Conservation (phyloP, 2,888 invertebrate genomes). For the Dorcus parallelipipedus region DNA sequence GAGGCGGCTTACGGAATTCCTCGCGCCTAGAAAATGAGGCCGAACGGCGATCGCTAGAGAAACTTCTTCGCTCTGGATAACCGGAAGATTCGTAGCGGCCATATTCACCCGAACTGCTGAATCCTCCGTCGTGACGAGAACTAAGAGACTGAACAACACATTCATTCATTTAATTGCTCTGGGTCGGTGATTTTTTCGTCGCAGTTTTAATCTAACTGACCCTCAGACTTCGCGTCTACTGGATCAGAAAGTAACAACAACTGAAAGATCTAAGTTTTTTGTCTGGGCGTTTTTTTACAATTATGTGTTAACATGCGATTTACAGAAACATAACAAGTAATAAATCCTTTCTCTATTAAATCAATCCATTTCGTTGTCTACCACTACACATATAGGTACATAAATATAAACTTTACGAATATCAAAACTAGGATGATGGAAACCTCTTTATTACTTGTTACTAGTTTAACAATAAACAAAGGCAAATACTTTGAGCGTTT, state of each 20-base stretch:
- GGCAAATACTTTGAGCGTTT: too few species aligned
- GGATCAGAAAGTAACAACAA: constrained; percentile 9
- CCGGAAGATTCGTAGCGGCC: constrained; percentile 58
- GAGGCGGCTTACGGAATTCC: constrained; percentile 45
- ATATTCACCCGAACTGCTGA: constrained; percentile 56
- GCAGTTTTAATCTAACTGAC: constrained; percentile 5
- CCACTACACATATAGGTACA: too few species aligned
- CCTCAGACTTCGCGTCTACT: constrained; percentile 38
- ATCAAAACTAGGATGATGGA: not conserved
- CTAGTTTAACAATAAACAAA: too few species aligned
- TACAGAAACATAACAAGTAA: constrained; percentile 2
- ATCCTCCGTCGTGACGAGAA: constrained; percentile 45
- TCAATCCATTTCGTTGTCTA: too few species aligned
- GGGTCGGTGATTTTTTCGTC: constrained; percentile 7
- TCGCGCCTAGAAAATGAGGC: constrained; percentile 38
- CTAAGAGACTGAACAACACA: constrained; percentile 47
- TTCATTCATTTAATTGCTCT: constrained; percentile 10
- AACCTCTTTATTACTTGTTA: constrained; percentile 2
- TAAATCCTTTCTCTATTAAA: not conserved
- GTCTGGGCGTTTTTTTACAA: not conserved
- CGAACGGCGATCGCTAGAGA: constrained; percentile 49
- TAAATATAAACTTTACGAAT: too few species aligned
- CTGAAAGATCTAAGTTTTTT: not conserved
- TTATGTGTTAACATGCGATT: not conserved
- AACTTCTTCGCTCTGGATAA: constrained; percentile 56